Conservation (phyloP, 1,140 invertebrate genomes). For the Sminthurides bifidus region DNA sequence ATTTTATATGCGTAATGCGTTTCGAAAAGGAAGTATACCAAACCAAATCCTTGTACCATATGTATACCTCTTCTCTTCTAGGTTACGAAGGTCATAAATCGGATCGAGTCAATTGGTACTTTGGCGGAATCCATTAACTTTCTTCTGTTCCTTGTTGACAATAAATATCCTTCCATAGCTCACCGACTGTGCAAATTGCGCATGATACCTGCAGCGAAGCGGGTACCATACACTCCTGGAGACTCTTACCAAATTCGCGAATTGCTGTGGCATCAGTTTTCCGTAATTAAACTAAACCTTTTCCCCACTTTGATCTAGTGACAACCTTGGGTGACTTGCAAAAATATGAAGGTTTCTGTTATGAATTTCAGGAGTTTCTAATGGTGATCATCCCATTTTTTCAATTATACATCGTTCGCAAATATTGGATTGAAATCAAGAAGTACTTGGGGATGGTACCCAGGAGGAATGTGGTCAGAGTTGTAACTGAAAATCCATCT, state of each 20-base stretch:
- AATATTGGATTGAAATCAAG: conserved; percentile 34
- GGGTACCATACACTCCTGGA: conserved; percentile 38
- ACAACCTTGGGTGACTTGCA: too few species aligned
- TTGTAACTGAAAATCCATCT: not conserved
- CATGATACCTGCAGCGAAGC: conserved; percentile 41
- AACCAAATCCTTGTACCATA: not conserved
- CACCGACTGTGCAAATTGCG: conserved; percentile 44
- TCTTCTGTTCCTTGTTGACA: conserved; percentile 47
- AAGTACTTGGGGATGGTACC: conserved; percentile 26
- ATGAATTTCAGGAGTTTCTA: conserved; percentile 44
- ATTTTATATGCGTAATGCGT: not conserved
- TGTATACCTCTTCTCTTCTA: not conserved
- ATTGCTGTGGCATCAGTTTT: conserved; percentile 53
- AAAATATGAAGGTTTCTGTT: too few species aligned
- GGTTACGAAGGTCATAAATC: not conserved
- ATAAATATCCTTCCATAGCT: conserved; percentile 46
- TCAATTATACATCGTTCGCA: conserved; percentile 43
- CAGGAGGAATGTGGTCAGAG: not conserved
- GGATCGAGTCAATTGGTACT: not conserved
- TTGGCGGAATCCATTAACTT: conserved; percentile 39
- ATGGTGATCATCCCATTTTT: conserved; percentile 46
- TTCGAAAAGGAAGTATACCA: not conserved
- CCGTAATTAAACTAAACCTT: conserved; percentile 41
- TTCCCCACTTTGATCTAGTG: conserved; percentile 6
- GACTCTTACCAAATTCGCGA: conserved; percentile 51